Percentiles rank a stretch among this genome's conserved stretches.
phyloP scores from a whole-genome alignment of 2,113 vertebrate species.

The zebrafish (Danio rerio) region GRCz12tu NC_133177.1:30561501-30562000 shows the following conservation, averaged over 20 bases:
- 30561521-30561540: conserved; percentile 51
- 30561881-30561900: conserved; percentile 37
- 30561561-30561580: conserved; percentile 53
- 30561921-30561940: conserved; percentile 35
- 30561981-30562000: conserved; percentile 12
- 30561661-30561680: conserved; percentile 56
- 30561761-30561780: conserved; percentile 46
- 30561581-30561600: conserved; percentile 45
- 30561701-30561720: conserved; percentile 52
- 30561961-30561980: conserved; percentile 1
- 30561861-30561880: conserved; percentile 48
- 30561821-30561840: conserved; percentile 45
- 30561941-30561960: conserved; percentile 8
- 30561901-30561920: conserved; percentile 35
- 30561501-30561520: conserved; percentile 58
- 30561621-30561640: conserved; percentile 55
- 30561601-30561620: conserved; percentile 59
- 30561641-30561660: conserved; percentile 50
- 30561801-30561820: conserved; percentile 41
- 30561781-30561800: conserved; percentile 46
- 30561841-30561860: conserved; percentile 47
- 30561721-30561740: conserved; percentile 24
- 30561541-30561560: conserved; percentile 55
- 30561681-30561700: conserved; percentile 52
- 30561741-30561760: background rate